These are phyloP conservation scores for Irena cyanogastra DNA, from an alignment of 2,113 vertebrate species.

Conservation along the genomic window DNA sequence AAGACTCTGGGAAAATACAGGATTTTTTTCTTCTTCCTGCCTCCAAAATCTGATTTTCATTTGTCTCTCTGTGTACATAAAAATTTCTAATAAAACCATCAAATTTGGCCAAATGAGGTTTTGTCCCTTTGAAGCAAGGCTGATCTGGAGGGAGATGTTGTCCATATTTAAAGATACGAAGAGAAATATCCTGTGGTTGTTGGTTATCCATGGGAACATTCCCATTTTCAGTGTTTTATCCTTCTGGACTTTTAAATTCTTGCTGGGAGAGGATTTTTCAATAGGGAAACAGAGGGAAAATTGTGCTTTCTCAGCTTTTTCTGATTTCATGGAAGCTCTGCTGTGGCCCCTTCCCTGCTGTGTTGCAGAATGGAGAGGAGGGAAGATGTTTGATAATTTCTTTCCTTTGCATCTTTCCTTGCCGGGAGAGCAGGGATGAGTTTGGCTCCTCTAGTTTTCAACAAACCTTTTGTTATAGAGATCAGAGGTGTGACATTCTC, in stretches of 20 bases:
- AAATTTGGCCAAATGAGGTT: not conserved
- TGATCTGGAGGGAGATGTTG: not conserved
- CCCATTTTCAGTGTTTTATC: not conserved
- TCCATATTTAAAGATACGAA: not conserved
- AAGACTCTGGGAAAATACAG: not conserved
- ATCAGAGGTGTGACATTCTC: not conserved
- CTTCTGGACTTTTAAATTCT: not conserved
- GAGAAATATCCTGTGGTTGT: not conserved
- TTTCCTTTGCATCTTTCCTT: not conserved
- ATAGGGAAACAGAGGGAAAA: accelerated
- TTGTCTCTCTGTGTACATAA: accelerated
- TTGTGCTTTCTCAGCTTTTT: not conserved
- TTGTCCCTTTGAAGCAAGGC: not conserved
- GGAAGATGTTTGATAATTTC: not conserved
- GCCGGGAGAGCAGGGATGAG: not conserved
- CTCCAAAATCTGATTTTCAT: not conserved
- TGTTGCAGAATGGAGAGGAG: not conserved
- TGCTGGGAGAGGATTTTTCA: not conserved
- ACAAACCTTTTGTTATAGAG: not conserved
- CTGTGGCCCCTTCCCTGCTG: not conserved
- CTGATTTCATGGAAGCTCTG: not conserved
- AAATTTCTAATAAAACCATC: not conserved
- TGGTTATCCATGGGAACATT: not conserved
- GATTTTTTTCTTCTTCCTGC: accelerated
- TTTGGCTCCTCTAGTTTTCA: not conserved